Percentiles rank a stretch among this genome's conserved stretches.
Evolutionary conservation across 1,140 invertebrate genomes (phyloP).

Genomic region (Chironomus tepperi): DNA sequence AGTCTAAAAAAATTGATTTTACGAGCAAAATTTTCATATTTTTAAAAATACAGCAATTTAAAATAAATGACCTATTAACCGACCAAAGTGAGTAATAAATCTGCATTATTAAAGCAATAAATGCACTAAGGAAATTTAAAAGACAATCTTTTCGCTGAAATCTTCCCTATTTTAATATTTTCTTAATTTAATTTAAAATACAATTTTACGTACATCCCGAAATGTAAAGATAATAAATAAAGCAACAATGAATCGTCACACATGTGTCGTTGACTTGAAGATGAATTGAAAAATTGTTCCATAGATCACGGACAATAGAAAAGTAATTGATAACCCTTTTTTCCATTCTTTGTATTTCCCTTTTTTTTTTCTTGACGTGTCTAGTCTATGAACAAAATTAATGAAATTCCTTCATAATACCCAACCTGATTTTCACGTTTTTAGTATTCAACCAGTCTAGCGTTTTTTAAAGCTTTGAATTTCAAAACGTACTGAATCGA

Average conservation of each 20-base stretch:
- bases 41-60: no score
- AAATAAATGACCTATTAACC: no score
- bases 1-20: no score
- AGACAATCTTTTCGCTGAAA: no score
- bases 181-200: no score
- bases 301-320: neutral
- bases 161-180: no score
- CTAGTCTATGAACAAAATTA: no score
- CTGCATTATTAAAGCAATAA: no score
- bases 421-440: constrained; percentile 6
- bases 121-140: no score
- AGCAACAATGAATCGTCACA: neutral
- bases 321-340: constrained; percentile 20
- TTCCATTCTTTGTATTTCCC: neutral
- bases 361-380: neutral
- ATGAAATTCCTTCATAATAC: no score
- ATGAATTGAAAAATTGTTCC: constrained; percentile 18
- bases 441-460: neutral
- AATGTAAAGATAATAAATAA: neutral
- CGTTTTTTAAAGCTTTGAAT: neutral
- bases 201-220: neutral
- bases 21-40: no score
- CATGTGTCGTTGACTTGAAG: neutral
- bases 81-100: no score
- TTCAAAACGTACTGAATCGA: neutral